Evolutionary conservation across 2,797 vertebrate genomes (phyloP).

Genomic region (Argyrosomus regius): DNA sequence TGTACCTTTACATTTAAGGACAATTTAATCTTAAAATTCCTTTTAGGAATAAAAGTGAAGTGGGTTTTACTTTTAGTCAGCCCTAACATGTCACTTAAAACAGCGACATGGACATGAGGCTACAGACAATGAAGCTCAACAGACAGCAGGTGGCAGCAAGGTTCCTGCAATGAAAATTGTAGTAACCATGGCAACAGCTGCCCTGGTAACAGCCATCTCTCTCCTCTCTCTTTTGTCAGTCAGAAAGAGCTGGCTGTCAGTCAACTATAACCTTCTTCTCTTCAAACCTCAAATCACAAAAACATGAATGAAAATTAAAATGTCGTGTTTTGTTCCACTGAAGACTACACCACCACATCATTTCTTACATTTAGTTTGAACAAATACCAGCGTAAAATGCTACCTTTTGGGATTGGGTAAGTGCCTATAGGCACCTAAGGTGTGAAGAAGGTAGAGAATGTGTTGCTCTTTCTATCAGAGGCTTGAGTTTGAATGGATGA

Average conservation of each 20-base stretch:
- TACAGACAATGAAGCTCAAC: slow-evolving; percentile 60
- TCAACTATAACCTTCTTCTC: slow-evolving; percentile 74
- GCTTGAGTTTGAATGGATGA: slow-evolving; percentile 64
- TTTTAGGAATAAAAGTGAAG: neutral
- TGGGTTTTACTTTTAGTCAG: neutral
- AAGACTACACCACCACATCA: neutral
- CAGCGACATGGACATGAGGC: neutral
- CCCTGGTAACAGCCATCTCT: slow-evolving; percentile 85
- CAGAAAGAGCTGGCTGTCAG: slow-evolving; percentile 84
- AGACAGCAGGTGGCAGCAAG: slow-evolving; percentile 81
- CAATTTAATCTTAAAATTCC: neutral
- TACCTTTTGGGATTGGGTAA: neutral
- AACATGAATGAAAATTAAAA: slow-evolving; percentile 24
- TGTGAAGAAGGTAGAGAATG: slow-evolving; percentile 32
- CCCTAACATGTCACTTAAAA: neutral
- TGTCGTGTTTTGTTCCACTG: neutral
- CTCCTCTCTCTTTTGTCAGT: slow-evolving; percentile 83
- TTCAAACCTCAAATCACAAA: slow-evolving; percentile 42
- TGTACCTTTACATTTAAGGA: neutral
- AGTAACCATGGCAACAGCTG: slow-evolving; percentile 86
- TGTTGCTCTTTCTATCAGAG: slow-evolving; percentile 28
- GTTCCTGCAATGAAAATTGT: slow-evolving; percentile 68
- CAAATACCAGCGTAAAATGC: neutral
- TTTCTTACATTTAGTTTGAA: neutral
- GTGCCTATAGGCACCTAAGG: slow-evolving; percentile 28